Evolutionary conservation across 2,797 vertebrate species (phyloP).

Genomic region (Pseudochromis fuscus): DNA sequence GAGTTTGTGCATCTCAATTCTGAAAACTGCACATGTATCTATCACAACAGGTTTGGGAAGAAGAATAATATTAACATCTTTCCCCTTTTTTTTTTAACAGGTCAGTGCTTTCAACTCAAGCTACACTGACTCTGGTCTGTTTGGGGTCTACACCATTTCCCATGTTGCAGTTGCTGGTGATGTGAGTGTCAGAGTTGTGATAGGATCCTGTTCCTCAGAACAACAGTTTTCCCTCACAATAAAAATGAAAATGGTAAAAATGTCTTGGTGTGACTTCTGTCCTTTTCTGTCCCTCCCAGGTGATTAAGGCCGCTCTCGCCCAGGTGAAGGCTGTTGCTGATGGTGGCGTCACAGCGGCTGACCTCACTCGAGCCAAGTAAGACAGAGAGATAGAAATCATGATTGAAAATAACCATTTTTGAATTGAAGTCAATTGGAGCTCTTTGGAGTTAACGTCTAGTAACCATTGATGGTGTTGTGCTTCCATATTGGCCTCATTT

Average conservation of each 20-base stretch:
- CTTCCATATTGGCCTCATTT: no score
- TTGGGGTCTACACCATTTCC: conserved; percentile 92
- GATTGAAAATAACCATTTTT: no score
- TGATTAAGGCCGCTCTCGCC: conserved; percentile 90
- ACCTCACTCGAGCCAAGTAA: conserved; percentile 93
- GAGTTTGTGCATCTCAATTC: background rate
- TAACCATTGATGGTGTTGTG: no score
- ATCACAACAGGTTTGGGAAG: background rate
- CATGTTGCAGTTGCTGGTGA: conserved; percentile 86
- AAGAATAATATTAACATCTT: no score
- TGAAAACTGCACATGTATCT: background rate
- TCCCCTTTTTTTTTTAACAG: conserved; percentile 71
- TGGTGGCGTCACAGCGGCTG: conserved; percentile 87
- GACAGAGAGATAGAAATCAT: no score
- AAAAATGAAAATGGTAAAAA: background rate
- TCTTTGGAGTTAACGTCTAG: no score
- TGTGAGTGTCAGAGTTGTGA: conserved; percentile 81
- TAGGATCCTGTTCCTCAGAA: background rate
- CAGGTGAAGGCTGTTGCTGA: conserved; percentile 90
- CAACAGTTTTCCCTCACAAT: background rate
- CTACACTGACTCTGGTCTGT: conserved; percentile 96
- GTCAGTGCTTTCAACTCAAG: conserved; percentile 90
- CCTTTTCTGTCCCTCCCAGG: conserved; percentile 81
- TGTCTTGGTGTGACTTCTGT: background rate
- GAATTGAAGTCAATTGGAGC: no score